Conservation (phyloP, 2,113 vertebrate species). For the Petrocephalus zakoni region DNA sequence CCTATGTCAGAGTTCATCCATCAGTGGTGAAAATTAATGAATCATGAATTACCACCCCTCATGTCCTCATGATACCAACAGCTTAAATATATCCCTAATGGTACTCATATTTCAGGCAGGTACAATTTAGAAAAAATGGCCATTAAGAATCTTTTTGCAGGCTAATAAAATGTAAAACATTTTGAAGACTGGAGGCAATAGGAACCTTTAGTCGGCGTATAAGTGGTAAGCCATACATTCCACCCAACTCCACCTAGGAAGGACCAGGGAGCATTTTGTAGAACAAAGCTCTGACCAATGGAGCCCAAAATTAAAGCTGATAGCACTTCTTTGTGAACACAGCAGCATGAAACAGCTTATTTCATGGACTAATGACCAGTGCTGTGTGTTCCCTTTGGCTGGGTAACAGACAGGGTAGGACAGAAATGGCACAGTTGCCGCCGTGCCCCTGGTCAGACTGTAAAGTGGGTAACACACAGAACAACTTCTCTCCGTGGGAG, state of each 20-base stretch:
- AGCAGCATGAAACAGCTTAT: conserved; percentile 34
- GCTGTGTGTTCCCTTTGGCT: conserved; percentile 19
- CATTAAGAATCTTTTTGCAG: neutral
- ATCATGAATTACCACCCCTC: neutral
- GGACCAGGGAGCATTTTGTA: conserved; percentile 10
- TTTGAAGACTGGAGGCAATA: neutral
- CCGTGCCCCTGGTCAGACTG: neutral
- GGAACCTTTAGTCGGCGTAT: neutral
- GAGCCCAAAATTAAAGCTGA: conserved; percentile 32
- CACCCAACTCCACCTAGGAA: conserved; percentile 16
- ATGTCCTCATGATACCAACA: neutral
- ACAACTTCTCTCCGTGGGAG: neutral
- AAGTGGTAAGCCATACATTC: neutral
- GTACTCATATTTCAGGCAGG: neutral
- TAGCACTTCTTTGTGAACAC: conserved; percentile 24
- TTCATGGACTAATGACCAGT: conserved; percentile 30
- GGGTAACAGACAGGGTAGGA: conserved; percentile 20
- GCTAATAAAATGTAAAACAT: conserved; percentile 11
- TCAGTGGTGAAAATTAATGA: neutral
- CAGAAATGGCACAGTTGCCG: neutral
- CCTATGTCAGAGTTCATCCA: neutral
- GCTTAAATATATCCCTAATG: neutral
- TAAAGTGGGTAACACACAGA: neutral
- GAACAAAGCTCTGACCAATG: conserved; percentile 24
- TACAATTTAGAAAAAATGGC: neutral